phyloP scores from a whole-genome alignment of 2,888 invertebrate genomes.

The Caradrina kadenii region DNA sequence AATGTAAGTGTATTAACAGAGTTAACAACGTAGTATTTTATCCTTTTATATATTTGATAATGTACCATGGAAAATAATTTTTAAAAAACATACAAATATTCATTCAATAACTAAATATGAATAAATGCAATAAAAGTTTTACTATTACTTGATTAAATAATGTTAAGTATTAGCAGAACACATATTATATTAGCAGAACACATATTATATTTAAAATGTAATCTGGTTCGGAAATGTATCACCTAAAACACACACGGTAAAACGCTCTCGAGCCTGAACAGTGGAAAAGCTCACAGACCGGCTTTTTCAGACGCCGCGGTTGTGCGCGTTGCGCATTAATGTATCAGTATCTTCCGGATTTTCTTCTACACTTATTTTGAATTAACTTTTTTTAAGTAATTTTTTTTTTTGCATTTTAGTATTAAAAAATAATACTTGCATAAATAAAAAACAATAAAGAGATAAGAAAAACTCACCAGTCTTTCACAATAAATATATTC shows the following conservation, averaged over 20 bases:
- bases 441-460: constrained; percentile 42
- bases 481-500: constrained; percentile 76
- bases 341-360: constrained; percentile 23
- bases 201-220: not conserved
- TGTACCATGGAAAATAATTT: constrained; percentile 33
- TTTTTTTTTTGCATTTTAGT: constrained; percentile 1
- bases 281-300: constrained; percentile 82
- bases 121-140: constrained; percentile 13
- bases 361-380: constrained; percentile 18
- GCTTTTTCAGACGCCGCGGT: constrained; percentile 80
- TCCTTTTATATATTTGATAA: constrained; percentile 26
- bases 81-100: constrained; percentile 26
- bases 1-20: not conserved
- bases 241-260: constrained; percentile 37
- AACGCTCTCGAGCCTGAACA: constrained; percentile 65
- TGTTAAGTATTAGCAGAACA: constrained; percentile 2
- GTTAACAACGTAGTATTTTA: not conserved
- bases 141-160: constrained; percentile 5
- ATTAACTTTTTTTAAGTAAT: constrained; percentile 5
- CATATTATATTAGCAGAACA: not conserved
- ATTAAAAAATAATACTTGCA: constrained; percentile 17
- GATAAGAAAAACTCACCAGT: constrained; percentile 80
- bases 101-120: constrained; percentile 17
- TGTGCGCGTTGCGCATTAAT: constrained; percentile 59
- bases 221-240: constrained; percentile 15